Conservation (phyloP, 2,113 vertebrate species). For the Irena cyanogastra region DNA sequence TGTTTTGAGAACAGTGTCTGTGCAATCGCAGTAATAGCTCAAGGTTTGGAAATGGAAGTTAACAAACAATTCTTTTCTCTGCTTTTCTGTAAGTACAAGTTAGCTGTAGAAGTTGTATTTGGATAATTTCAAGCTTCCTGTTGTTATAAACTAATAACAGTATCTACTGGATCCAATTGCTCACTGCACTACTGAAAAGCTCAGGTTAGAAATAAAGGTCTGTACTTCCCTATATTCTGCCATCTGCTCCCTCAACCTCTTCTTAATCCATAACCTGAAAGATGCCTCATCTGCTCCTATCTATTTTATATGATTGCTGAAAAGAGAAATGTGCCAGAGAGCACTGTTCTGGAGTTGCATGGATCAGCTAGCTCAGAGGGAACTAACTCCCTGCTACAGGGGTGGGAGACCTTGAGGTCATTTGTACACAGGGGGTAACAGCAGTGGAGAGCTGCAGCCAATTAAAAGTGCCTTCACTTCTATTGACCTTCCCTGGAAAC, state of each 20-base stretch:
- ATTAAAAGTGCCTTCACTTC: slow-evolving; percentile 2
- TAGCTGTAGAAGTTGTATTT: neutral
- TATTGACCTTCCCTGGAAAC: neutral
- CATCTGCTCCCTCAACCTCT: neutral
- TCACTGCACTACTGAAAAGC: neutral
- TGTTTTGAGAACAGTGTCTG: neutral
- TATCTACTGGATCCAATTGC: neutral
- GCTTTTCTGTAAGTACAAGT: neutral
- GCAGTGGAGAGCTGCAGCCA: neutral
- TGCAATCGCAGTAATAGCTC: neutral
- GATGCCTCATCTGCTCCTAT: neutral
- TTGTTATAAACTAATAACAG: neutral
- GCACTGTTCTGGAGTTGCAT: neutral
- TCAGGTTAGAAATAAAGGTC: neutral
- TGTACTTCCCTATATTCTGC: neutral
- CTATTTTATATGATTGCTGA: neutral
- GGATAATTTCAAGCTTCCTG: neutral
- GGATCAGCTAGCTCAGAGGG: neutral
- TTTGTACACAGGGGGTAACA: neutral
- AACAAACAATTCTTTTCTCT: neutral
- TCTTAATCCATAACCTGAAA: neutral
- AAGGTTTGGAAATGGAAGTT: neutral
- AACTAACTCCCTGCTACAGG: neutral
- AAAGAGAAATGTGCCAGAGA: neutral
- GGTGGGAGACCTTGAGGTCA: neutral